Conservation (phyloP, 2,113 vertebrate genomes). For the Bos indicus region DNA sequence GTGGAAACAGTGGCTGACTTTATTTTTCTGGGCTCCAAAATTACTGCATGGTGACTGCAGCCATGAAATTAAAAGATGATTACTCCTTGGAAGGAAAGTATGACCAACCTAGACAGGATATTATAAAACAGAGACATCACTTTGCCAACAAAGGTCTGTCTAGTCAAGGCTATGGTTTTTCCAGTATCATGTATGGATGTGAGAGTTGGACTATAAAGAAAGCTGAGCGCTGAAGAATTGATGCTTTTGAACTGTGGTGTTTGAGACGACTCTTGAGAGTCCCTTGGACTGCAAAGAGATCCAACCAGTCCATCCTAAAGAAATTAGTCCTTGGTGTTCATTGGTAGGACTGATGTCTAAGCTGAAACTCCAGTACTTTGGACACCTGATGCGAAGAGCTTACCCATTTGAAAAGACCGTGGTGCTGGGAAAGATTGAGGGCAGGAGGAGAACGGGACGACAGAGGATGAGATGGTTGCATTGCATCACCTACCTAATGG, state of each 20-base stretch:
- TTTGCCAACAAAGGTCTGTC: background rate
- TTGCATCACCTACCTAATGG: background rate
- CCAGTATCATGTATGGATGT: background rate
- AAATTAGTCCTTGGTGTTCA: background rate
- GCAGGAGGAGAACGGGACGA: background rate
- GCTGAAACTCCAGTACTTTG: background rate
- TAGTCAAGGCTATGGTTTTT: background rate
- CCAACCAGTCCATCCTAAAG: background rate
- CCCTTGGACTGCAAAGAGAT: background rate
- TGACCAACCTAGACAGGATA: background rate
- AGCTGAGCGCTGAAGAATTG: background rate
- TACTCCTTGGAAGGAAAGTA: background rate
- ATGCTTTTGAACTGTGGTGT: background rate
- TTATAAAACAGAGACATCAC: background rate
- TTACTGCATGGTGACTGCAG: background rate
- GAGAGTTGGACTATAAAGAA: background rate
- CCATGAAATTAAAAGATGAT: background rate
- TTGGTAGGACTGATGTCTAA: background rate
- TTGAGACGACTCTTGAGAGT: background rate
- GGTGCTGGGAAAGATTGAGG: background rate
- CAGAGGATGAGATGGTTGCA: fast-evolving
- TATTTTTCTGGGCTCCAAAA: background rate
- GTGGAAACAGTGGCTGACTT: background rate
- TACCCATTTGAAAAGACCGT: background rate
- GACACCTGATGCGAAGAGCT: background rate